Evolutionary conservation across 2,113 vertebrate genomes (phyloP).

Genomic region (Pangasianodon hypophthalmus): DNA sequence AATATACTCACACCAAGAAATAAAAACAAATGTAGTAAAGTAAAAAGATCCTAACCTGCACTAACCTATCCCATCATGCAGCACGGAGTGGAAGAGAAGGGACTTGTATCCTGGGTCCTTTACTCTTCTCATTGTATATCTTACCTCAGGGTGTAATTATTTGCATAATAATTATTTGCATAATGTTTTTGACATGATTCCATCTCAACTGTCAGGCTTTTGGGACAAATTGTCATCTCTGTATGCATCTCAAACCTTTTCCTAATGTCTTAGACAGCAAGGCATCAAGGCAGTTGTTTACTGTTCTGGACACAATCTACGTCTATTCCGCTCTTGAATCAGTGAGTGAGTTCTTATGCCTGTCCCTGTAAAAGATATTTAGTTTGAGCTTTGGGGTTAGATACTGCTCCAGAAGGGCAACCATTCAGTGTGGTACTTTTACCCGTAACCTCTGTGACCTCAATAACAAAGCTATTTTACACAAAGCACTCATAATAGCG

Average conservation of each 20-base stretch:
- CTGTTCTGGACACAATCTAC: neutral
- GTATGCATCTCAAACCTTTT: neutral
- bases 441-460: neutral
- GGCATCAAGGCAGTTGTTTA: neutral
- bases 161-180: neutral
- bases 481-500: neutral
- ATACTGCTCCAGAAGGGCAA: neutral
- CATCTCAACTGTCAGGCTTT: neutral
- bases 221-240: neutral
- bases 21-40: neutral
- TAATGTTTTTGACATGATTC: neutral
- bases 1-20: neutral
- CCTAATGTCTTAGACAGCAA: neutral
- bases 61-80: neutral
- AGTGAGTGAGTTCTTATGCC: neutral
- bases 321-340: neutral
- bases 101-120: neutral
- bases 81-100: neutral
- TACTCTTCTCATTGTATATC: neutral
- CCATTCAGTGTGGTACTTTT: neutral
- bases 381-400: neutral
- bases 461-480: neutral
- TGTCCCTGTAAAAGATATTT: neutral
- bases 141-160: neutral
- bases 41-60: neutral